Conservation (phyloP, 2,888 invertebrate genomes). For the Drosophila peninsularis region DNA sequence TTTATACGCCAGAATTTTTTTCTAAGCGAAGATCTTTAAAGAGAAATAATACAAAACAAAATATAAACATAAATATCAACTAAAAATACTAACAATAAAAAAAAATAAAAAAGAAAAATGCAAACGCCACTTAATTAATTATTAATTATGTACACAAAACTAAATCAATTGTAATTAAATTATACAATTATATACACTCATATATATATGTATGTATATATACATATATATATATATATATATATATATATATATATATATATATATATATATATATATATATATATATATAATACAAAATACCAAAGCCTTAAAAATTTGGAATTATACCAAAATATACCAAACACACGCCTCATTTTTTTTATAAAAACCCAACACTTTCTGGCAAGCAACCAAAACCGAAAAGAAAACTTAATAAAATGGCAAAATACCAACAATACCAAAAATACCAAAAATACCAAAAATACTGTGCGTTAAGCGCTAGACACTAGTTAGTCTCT, state of each 20-base stretch:
- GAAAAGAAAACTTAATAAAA: slow-evolving; percentile 2
- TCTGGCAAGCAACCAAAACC: slow-evolving; percentile 23
- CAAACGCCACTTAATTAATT: slow-evolving; percentile 44
- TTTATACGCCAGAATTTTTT: slow-evolving; percentile 77
- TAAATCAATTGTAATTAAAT: slow-evolving; percentile 42
- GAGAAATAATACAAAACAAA: slow-evolving; percentile 39
- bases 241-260: slow-evolving; percentile 6
- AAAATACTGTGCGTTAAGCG: slow-evolving; percentile 57
- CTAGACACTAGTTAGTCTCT: slow-evolving; percentile 57
- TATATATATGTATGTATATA: background rate
- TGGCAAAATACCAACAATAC: slow-evolving; percentile 23
- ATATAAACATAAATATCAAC: slow-evolving; percentile 35
- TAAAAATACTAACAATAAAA: slow-evolving; percentile 23
- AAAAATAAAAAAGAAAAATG: slow-evolving; percentile 2
- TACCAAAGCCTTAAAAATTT: slow-evolving; percentile 55
- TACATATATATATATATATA: background rate
- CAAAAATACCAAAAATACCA: slow-evolving; percentile 22
- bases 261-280: background rate
- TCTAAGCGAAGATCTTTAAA: slow-evolving; percentile 59
- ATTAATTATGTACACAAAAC: slow-evolving; percentile 47
- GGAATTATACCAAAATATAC: slow-evolving; percentile 36
- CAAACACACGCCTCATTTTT: slow-evolving; percentile 51
- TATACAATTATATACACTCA: slow-evolving; percentile 23
- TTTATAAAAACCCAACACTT: slow-evolving; percentile 44
- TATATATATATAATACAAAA: slow-evolving; percentile 27